Percentiles rank a stretch among this genome's conserved stretches.
Conservation (phyloP, 2,888 invertebrate species). For the Calephelis perditalis region DNA sequence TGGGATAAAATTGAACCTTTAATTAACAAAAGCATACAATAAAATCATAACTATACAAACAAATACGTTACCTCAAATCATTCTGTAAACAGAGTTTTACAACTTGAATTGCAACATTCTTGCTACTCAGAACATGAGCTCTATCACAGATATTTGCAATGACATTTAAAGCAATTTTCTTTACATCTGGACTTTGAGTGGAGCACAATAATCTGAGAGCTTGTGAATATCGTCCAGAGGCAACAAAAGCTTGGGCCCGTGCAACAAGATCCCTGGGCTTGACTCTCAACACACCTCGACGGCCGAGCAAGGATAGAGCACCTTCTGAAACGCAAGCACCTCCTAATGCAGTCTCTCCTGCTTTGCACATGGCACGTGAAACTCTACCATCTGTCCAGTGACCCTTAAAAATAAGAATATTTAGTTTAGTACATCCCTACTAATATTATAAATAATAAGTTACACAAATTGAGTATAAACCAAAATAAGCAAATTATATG, state of each 20-base stretch:
- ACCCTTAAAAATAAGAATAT: slow-evolving; percentile 75
- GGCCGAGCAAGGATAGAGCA: slow-evolving; percentile 76
- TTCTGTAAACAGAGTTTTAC: slow-evolving; percentile 59
- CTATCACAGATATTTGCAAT: slow-evolving; percentile 49
- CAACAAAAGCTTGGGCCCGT: slow-evolving; percentile 74
- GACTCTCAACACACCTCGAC: slow-evolving; percentile 81
- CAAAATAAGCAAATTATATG: too few species aligned
- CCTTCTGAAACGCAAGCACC: slow-evolving; percentile 71
- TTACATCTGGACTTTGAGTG: slow-evolving; percentile 47
- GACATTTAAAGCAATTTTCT: slow-evolving; percentile 45
- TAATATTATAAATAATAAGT: not conserved
- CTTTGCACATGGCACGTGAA: slow-evolving; percentile 79
- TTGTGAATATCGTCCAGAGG: slow-evolving; percentile 75
- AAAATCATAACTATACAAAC: not conserved
- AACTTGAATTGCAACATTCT: slow-evolving; percentile 54
- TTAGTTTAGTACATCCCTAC: too few species aligned
- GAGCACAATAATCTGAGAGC: slow-evolving; percentile 56
- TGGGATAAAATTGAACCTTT: too few species aligned
- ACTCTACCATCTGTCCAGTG: slow-evolving; percentile 97
- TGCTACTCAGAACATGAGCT: slow-evolving; percentile 52
- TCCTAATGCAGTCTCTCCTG: slow-evolving; percentile 76
- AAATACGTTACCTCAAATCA: slow-evolving; percentile 47
- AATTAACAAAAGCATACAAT: not conserved
- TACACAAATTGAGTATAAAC: too few species aligned
- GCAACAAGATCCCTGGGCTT: slow-evolving; percentile 79